Base-by-base conservation (phyloP, 2,888 invertebrate species). In the Athalia cordata region DNA sequence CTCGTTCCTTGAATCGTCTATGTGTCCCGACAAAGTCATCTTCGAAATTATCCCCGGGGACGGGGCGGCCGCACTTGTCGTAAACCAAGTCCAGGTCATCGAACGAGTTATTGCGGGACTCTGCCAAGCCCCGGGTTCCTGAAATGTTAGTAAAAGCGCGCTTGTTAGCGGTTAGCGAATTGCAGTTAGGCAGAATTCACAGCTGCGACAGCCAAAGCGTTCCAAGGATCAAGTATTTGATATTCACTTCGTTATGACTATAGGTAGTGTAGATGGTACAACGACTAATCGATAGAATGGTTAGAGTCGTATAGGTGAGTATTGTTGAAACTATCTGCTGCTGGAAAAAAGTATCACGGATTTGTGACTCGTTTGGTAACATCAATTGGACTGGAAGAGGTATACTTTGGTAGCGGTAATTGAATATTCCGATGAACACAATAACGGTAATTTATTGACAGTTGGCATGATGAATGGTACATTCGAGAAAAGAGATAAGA, bases 1-100 rank as follows among this genome's bases (percentile, higher is more conserved):
- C 87, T 7, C 89, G 87, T 74, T 90, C 86, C 80, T 88, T 90
- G 76, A 84, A 78, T 49, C 88, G 88, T 50, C 89, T 84, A 11
- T 89, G 89, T 13, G 81, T 80, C 8, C 79, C 29, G 15, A 88
- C 84, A 66, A 86, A 89, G 45, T 88, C 87, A 8, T 88, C 86
- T 4, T 88, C 87, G 66, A 82, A 83, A 43, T 84, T 82, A 11
- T 89, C 84, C 11, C 86, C 86, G 6, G 84, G 81, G 50, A 82
- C 66, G 67, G 83, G 83, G 15, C 85, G 85, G 78, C 84, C 83
- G 57, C 82, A 83, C 49, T 80, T 81, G 45, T 86, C 87, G 66
- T 82, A 84, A 77, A 84, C 49, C 72, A 79, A 82, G 85, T 89
- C 88, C 80, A 85, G 78, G 78, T 88, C 89, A 9, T 89, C 89